Evolutionary conservation across 2,888 invertebrate genomes (phyloP).

Genomic region (Agrilus mali): DNA sequence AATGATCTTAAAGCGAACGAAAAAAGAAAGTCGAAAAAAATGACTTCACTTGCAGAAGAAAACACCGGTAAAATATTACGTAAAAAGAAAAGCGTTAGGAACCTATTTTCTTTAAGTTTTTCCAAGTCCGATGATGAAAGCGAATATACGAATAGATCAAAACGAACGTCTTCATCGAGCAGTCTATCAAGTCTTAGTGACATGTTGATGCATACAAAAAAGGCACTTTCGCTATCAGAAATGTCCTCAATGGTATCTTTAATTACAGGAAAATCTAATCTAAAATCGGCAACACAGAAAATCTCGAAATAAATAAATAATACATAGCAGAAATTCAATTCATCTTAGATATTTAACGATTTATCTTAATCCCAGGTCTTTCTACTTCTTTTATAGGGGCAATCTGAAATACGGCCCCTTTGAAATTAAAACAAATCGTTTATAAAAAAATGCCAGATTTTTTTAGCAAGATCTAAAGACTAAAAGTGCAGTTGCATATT

Average conservation of each 20-base stretch:
- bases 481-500: too few relatives aligned
- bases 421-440: too few relatives aligned
- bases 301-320: too few relatives aligned
- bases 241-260: slow-evolving; percentile 19
- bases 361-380: too few relatives aligned
- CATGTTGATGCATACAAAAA: slow-evolving; percentile 22
- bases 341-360: too few relatives aligned
- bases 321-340: too few relatives aligned
- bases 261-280: slow-evolving; percentile 22
- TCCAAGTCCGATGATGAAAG: slow-evolving; percentile 30
- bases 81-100: slow-evolving; percentile 23
- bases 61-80: slow-evolving; percentile 19
- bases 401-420: too few relatives aligned
- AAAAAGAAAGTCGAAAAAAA: slow-evolving; percentile 14
- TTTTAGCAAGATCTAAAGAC: too few relatives aligned
- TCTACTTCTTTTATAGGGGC: too few relatives aligned
- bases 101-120: slow-evolving; percentile 20
- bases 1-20: slow-evolving; percentile 18
- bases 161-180: slow-evolving; percentile 24
- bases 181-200: slow-evolving; percentile 27
- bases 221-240: slow-evolving; percentile 22
- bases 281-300: too few relatives aligned
- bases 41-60: slow-evolving; percentile 20
- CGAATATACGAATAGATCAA: slow-evolving; percentile 15
- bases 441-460: too few relatives aligned